Base-by-base conservation (phyloP, 2,113 vertebrate genomes). In the Ptilonorhynchus violaceus region DNA sequence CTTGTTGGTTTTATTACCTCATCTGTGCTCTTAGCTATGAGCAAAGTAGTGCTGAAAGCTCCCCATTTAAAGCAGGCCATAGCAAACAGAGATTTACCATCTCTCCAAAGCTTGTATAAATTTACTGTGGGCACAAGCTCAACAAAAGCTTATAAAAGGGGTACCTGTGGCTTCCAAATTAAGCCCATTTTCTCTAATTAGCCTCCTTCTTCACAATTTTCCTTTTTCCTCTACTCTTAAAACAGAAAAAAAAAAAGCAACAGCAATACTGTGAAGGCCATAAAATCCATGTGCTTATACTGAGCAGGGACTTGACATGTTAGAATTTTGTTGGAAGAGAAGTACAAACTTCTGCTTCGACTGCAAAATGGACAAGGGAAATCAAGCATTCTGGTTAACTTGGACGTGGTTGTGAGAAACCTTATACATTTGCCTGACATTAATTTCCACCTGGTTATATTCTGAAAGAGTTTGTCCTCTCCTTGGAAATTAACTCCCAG, bases 111-210 rank as follows among this genome's bases (percentile, higher is more conserved):
- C 88, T 91, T 82, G 76, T 97, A 95, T 94, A 98, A 98, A 96
- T 91, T 92, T 84, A 84, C 53, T 82, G 89, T 76, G 81, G 94
- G 94, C 95, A 97, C 94, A 70, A 96, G 41, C 91, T 97, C 96
- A 98, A 96, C 72, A 94, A 97, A 96, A 96, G 60, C 97, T 97
- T 95, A 88, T 96, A 93, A 97, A 98, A 96, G 72, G 88, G 95
- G 87, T 96, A 98, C 97, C 97, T 95, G 94, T 95, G 93, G 81
- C 92, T 97, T 96, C 92, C 85, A 97, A 95, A 97, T 97, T 97
- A 98, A 97, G 88, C 73, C 89, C 7, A 39, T 97, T 97, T 97
- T 94, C 85, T 95, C 46, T 97, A 97, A 98, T 98, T 98, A 98
- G 92, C n/a, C 76, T 89, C 66, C 90, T 93, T 97, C 97, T 96